Evolutionary conservation across 2,888 invertebrate species (phyloP), one percentile per base, ranked within the genome.

Genomic region (Agriopis marginaria): DNA sequence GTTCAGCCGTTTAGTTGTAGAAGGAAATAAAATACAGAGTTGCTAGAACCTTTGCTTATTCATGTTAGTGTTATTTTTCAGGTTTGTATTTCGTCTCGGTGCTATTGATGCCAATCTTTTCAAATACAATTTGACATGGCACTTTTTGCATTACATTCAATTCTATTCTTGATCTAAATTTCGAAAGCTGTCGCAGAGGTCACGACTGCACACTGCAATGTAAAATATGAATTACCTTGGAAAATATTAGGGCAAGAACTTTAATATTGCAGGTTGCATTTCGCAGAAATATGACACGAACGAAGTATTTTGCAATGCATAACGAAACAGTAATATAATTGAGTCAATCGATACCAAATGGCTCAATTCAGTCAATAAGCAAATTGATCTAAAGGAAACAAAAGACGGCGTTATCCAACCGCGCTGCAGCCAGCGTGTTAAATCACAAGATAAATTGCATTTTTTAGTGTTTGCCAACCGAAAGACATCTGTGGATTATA

Each of bases 381-480:
- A 70, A 70, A 70, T 69, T 62, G 58, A 65, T 66, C 54, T 45
- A 55, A 45, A 55, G 60, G 63, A 71, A 68, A 71, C 71, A 68
- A 71, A 62, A 62, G 68, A 60, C 45, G 7, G 45, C 7, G 71
- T 72, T 72, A 68, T 60, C 59, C 58, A 73, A 66, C 71, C 63
- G 50, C 73, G 73, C 58, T 9, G 60, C 49, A 47, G 62, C 65
- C 72, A 74, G 70, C 73, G 82, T 78, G 79, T 70, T 74, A 76
- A 83, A 83, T 82, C 75, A 72, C 71, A 71, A 75, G 77, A 77
- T 77, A 78, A 81, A 79, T 81, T 79, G 59, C 70, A 75, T 77
- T 80, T 82, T 74, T 75, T 75, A 76, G 60, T 42, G 72, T 79
- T 77, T 78, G 73, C 75, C 71, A 82, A 82, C 75, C 68, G 68